Evolutionary conservation across 2,113 vertebrate genomes (phyloP).

Genomic region (Tapirus terrestris): DNA sequence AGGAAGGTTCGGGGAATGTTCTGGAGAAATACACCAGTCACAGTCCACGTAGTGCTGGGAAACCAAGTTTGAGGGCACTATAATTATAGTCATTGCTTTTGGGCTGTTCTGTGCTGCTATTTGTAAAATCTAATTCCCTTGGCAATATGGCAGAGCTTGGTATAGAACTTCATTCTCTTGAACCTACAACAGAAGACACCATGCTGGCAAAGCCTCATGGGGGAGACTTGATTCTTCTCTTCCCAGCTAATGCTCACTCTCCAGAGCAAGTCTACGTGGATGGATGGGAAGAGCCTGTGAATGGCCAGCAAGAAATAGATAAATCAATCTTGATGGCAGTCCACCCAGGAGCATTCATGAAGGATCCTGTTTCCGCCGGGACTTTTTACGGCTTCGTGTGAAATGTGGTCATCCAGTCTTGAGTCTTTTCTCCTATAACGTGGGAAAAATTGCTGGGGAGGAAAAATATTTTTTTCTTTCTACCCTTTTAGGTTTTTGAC

Average conservation of each 20-base stretch:
- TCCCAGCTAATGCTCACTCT: no score
- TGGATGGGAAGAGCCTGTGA: neutral
- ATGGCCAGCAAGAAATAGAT: neutral
- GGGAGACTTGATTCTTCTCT: neutral
- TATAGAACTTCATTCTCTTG: neutral
- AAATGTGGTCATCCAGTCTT: neutral
- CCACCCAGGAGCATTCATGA: neutral
- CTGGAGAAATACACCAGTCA: slow-evolving; percentile 67
- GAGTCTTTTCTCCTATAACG: neutral
- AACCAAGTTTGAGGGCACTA: slow-evolving; percentile 34
- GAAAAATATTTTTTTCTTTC: neutral
- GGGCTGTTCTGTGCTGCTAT: neutral
- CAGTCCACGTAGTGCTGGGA: slow-evolving; percentile 55
- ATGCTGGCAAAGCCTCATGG: fast-evolving
- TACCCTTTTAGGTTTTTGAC: neutral
- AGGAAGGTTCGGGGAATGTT: neutral
- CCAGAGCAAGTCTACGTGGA: neutral
- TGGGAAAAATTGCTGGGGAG: neutral
- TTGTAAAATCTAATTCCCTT: slow-evolving; percentile 16
- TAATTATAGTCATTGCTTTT: slow-evolving; percentile 59
- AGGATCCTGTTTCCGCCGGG: fast-evolving
- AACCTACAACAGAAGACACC: neutral
- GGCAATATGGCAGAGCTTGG: neutral
- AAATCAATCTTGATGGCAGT: no score
- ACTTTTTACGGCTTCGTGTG: no score